A percentile compares a stretch with the other conserved stretches of the same genome.
phyloP scores from a whole-genome alignment of 35 echinoderm and acorn worm species.

The Strongylocentrotus purpuratus region DNA sequence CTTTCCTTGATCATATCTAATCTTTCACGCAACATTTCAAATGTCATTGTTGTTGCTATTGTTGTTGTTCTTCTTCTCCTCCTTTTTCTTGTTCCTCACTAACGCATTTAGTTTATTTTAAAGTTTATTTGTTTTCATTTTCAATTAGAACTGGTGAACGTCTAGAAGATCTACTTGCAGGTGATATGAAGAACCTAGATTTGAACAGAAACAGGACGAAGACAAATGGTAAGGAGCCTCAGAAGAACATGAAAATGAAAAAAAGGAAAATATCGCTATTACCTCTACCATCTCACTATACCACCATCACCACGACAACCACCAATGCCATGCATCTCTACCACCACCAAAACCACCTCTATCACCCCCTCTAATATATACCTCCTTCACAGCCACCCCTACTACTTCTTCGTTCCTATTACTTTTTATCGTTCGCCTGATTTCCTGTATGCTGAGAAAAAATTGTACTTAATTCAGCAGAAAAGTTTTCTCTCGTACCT shows the following conservation, averaged over 20 bases:
- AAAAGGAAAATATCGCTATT: background rate
- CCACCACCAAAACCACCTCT: background rate
- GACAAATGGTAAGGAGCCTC: constrained; percentile 37
- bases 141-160: constrained; percentile 34
- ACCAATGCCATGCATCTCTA: background rate
- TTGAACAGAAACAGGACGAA: constrained; percentile 41
- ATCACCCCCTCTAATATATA: background rate
- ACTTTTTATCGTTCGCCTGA: background rate
- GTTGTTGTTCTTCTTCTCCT: no score
- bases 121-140: constrained; percentile 1
- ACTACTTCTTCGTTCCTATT: background rate
- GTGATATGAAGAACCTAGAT: constrained; percentile 26
- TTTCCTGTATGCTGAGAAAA: no score
- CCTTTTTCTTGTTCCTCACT: no score
- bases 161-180: background rate
- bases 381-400: no score
- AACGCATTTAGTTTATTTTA: background rate
- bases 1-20: no score
- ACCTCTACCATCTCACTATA: background rate
- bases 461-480: no score
- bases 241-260: background rate
- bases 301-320: background rate
- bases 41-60: no score
- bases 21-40: background rate
- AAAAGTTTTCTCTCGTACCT: no score